Percentiles rank a stretch among this genome's conserved stretches.
Evolutionary conservation across 1,140 invertebrate genomes (phyloP).

Genomic region (Potamilus streckersoni): DNA sequence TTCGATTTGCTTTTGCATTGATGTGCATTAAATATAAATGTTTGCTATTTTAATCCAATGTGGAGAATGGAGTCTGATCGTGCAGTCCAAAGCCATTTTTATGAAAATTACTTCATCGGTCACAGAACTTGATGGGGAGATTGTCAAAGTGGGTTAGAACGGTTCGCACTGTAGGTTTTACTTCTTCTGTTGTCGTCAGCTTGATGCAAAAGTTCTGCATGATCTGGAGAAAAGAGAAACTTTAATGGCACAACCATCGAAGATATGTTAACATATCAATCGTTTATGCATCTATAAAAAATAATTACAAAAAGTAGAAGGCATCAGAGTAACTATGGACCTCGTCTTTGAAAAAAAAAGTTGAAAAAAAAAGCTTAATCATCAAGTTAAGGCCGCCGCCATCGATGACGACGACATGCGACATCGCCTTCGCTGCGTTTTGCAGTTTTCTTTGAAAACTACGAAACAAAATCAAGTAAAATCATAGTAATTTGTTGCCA

Average conservation of each 20-base stretch:
- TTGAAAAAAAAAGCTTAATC: not conserved
- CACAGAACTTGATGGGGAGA: constrained; percentile 44
- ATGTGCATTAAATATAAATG: too few species aligned
- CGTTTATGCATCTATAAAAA: not conserved
- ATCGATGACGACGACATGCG: too few species aligned
- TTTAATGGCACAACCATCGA: not conserved
- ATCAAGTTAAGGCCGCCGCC: not conserved
- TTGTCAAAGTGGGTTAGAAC: constrained; percentile 47
- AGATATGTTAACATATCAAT: not conserved
- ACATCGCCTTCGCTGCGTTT: too few species aligned
- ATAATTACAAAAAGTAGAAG: not conserved
- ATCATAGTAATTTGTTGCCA: too few species aligned
- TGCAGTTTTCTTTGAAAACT: too few species aligned
- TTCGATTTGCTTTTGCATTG: too few species aligned
- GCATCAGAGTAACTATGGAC: not conserved
- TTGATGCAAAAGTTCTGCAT: constrained; percentile 36
- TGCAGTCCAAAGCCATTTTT: too few species aligned
- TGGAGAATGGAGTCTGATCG: too few species aligned
- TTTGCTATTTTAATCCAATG: too few species aligned
- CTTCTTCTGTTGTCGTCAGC: constrained; percentile 34
- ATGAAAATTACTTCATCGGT: constrained; percentile 30
- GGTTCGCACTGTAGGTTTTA: constrained; percentile 48
- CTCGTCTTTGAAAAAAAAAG: not conserved
- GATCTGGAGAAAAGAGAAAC: constrained; percentile 36
- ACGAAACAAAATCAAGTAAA: too few species aligned